Base-by-base conservation (phyloP, 1,140 invertebrate species). In the Bombus superbus region DNA sequence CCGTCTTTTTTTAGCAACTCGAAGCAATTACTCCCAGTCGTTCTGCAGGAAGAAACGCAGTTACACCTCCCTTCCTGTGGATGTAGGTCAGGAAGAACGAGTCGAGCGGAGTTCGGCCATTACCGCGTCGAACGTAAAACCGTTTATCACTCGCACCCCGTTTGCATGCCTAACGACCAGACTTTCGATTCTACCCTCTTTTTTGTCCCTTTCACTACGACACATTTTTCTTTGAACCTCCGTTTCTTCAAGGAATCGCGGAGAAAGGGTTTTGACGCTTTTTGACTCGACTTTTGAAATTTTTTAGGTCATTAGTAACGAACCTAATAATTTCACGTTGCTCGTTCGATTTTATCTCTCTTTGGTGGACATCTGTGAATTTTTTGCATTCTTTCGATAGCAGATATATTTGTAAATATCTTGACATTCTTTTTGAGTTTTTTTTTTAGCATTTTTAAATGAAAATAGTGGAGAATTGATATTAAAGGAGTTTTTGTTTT, bases 41-140 rank as follows among this genome's bases (percentile, higher is more conserved):
- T 85, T 78, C 38, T 47, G n/a, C 42, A 79, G 64, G 38, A 44
- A 62, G 22, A 77, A 62, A 59, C 40, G 53, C 62, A 73, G 53
- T 73, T 80, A 32, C 68, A 71, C 68, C 57, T 72, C 42, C 68
- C n/a, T 72, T 47, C 5, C 68, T 47, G 68, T 47, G 40, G 77
- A 85, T 85, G 53, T 85, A 80, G 83, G 83, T 85, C 77, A 85
- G 68, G 83, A 80, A 72, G 57, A 44, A 80, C 42, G 40, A 40
- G 22, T 28, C 66, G 68, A 22, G 57, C 53, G n/a, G 68, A 64
- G 44, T 47, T 59, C 57, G 74, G 25, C 73, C 74, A 74, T 86
- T 73, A 89, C 73, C 42, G 35, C 25, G 83, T 74, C 83, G 87
- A 75, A 71, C 87, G 75, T 86, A 89, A 86, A 89, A 86, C 66